Conservation (phyloP, 2,113 vertebrate species). For the Martes martes region DNA sequence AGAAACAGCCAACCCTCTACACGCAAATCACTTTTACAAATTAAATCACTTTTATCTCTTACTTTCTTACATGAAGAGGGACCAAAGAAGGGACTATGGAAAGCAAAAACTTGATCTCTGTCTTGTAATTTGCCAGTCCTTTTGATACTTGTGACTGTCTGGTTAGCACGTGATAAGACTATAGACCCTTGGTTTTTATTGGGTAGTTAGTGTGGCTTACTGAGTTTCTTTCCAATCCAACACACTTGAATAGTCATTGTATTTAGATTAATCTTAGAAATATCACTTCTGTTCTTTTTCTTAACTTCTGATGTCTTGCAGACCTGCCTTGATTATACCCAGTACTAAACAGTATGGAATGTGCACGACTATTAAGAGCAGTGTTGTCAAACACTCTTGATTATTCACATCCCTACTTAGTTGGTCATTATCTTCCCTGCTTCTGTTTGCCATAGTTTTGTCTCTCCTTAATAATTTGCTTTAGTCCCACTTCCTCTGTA, state of each 20-base stretch:
- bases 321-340: background rate
- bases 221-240: background rate
- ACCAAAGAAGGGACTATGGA: background rate
- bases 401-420: background rate
- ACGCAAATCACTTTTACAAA: background rate
- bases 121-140: background rate
- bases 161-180: background rate
- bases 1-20: background rate
- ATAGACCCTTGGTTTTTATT: background rate
- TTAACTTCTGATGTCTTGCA: conserved; percentile 11
- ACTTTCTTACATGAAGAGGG: background rate
- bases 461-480: background rate
- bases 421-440: background rate
- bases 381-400: background rate
- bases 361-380: background rate
- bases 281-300: background rate
- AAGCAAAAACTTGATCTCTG: background rate
- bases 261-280: conserved; percentile 26
- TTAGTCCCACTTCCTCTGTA: background rate
- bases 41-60: background rate
- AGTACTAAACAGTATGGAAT: background rate
- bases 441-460: background rate
- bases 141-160: background rate
- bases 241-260: background rate
- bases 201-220: background rate